These are phyloP conservation scores for Saccopteryx bilineata DNA, from an alignment of 2,113 vertebrate genomes.

Conservation along the genomic window DNA sequence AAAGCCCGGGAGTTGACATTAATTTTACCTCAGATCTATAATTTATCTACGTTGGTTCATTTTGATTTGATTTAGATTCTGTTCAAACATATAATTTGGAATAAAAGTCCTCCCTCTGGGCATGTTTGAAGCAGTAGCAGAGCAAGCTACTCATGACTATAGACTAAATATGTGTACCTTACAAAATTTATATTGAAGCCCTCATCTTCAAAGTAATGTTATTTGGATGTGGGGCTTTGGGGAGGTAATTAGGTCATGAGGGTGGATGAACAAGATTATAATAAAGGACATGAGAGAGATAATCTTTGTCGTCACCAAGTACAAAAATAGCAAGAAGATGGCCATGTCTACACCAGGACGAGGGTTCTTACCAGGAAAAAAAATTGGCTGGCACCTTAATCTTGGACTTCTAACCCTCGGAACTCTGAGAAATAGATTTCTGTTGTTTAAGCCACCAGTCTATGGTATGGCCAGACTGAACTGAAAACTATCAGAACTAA, in stretches of 20 bases:
- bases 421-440: background rate
- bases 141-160: background rate
- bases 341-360: background rate
- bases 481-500: background rate
- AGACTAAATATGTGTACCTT: background rate
- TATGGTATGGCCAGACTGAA: background rate
- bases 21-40: slow-evolving; percentile 48
- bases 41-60: background rate
- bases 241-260: background rate
- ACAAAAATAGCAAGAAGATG: background rate
- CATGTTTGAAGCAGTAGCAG: background rate
- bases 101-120: background rate
- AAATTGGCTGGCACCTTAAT: background rate
- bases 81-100: background rate
- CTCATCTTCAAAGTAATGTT: background rate
- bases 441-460: background rate
- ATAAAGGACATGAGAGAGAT: background rate
- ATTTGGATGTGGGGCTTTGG: background rate
- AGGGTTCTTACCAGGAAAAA: background rate
- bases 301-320: accelerated
- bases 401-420: background rate
- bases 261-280: background rate
- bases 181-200: background rate
- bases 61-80: slow-evolving; percentile 7
- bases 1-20: background rate